Conservation (phyloP, 2,888 invertebrate genomes). For the Ellobium chinense region DNA sequence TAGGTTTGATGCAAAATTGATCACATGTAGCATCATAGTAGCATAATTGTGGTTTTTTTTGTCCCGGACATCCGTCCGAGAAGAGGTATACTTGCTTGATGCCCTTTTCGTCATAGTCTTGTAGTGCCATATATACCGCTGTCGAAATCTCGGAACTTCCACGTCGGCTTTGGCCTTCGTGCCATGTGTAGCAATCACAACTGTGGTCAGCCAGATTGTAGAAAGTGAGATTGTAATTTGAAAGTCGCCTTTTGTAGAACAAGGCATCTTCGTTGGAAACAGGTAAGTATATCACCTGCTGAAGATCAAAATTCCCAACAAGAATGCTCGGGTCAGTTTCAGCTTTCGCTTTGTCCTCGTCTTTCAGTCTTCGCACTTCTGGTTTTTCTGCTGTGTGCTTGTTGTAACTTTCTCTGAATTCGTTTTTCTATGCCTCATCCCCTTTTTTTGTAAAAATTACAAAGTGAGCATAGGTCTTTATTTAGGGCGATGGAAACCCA, state of each 20-base stretch:
- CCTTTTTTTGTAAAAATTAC: background rate
- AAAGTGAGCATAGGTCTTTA: slow-evolving; percentile 2
- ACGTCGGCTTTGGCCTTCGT: too few species aligned
- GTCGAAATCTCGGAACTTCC: too few species aligned
- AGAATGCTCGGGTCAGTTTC: background rate
- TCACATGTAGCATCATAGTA: background rate
- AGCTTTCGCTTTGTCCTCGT: background rate
- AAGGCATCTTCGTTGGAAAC: slow-evolving; percentile 11
- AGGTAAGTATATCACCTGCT: slow-evolving; percentile 19
- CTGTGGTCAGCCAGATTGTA: too few species aligned
- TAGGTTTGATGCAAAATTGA: background rate
- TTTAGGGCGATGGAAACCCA: background rate
- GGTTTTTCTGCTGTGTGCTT: background rate
- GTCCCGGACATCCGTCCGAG: slow-evolving; percentile 5
- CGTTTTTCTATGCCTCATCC: background rate
- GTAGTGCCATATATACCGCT: too few species aligned
- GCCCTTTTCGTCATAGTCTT: too few species aligned
- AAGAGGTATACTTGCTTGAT: too few species aligned
- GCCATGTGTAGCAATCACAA: too few species aligned
- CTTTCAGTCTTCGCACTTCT: background rate
- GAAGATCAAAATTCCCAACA: background rate
- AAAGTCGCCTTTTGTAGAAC: too few species aligned
- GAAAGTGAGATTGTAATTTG: too few species aligned
- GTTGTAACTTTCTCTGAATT: background rate
- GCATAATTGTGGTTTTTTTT: too few species aligned